These are phyloP conservation scores for Hemiscyllium ocellatum DNA, from an alignment of 2,113 vertebrate genomes.

Conservation along the genomic window DNA sequence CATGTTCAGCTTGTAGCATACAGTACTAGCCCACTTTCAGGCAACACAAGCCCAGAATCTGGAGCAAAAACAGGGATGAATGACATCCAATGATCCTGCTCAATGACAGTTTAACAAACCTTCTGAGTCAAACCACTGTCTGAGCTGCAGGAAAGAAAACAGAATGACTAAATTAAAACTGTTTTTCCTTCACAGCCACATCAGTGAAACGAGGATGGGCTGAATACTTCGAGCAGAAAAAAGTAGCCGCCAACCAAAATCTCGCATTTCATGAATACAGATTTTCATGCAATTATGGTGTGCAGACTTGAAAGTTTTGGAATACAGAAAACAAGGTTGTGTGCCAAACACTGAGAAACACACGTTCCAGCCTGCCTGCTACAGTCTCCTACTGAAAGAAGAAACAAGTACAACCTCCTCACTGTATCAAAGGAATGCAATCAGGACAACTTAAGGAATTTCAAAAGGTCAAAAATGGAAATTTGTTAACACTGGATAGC, in stretches of 20 bases:
- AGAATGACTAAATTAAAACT: conserved; percentile 8
- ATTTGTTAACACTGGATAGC: not conserved
- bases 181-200: not conserved
- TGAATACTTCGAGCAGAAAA: not conserved
- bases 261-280: not conserved
- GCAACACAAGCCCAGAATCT: conserved; percentile 43
- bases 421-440: not conserved
- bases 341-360: conserved; percentile 56
- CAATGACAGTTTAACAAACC: conserved; percentile 40
- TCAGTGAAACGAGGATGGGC: not conserved
- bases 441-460: not conserved
- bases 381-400: conserved; percentile 49
- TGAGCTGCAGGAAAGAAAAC: conserved; percentile 8
- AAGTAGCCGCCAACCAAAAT: not conserved
- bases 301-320: not conserved
- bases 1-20: conserved; percentile 42
- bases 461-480: not conserved
- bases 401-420: not conserved
- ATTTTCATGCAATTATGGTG: not conserved
- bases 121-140: conserved; percentile 34
- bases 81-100: conserved; percentile 42
- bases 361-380: conserved; percentile 57
- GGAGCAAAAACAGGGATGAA: conserved; percentile 40
- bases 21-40: conserved; percentile 41
- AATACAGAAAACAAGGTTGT: conserved; percentile 47